Percentiles rank a stretch among this genome's conserved stretches.
Evolutionary conservation across 2,888 invertebrate species (phyloP).

Genomic region (Philaethria dido): DNA sequence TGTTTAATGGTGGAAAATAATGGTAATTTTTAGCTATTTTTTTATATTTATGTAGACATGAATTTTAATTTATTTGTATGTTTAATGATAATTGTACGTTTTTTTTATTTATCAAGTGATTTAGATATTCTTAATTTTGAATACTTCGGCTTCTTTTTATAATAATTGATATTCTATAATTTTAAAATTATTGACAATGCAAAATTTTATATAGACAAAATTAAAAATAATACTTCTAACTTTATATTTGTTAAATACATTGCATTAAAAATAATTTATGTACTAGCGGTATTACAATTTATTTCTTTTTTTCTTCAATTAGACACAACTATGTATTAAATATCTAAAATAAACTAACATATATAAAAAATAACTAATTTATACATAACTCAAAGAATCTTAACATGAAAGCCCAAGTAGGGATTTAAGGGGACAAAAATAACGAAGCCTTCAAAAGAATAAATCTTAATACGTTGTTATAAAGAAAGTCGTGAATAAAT

Average conservation of each 20-base stretch:
- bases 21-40: conserved; percentile 71
- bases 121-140: not conserved
- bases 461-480: conserved; percentile 38
- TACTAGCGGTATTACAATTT: too few species aligned
- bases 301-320: too few species aligned
- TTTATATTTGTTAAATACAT: too few species aligned
- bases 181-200: not conserved
- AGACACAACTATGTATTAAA: too few species aligned
- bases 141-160: not conserved
- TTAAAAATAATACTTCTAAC: not conserved
- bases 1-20: conserved; percentile 74
- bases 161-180: not conserved
- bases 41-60: not conserved
- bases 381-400: not conserved
- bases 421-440: not conserved
- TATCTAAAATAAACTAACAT: not conserved
- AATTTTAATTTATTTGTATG: not conserved
- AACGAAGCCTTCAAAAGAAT: conserved; percentile 22
- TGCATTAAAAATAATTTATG: too few species aligned
- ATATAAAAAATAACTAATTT: not conserved
- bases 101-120: not conserved
- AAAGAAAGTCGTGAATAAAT: conserved; percentile 41
- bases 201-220: not conserved
- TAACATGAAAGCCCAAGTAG: not conserved
- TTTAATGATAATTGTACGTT: not conserved